Base-by-base conservation (phyloP, 2,888 invertebrate species). In the Prionchulus punctatus region DNA sequence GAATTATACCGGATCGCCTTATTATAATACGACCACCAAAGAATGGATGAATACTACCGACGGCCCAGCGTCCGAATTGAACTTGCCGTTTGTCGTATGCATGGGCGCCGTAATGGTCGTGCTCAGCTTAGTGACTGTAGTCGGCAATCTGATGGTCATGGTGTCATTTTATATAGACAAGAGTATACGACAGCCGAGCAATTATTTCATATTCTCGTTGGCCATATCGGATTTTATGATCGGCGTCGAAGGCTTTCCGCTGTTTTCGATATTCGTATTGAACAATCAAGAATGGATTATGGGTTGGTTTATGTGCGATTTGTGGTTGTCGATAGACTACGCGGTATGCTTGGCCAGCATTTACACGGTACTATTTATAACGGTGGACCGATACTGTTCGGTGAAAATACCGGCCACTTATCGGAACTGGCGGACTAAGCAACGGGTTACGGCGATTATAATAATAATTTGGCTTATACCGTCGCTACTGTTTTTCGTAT, bases 321-420 rank as follows among this genome's bases (percentile, higher is more conserved):
- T 98, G 55, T 98, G 98, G 98, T 80, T 98, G 4, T 91, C 94
- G 1, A 86, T 94, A 53, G 98, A 99, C 76, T 98, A 98, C 76
- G 96, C 96, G 25, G 96, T 96, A 30, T 98, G 98, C 71, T 79
- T 99, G 52, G 94, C 94, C 30, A 98, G 96, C 7, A 96, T 98
- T 73, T 99, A 98, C 74, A 99, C 98, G 0, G 98, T 99, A 21
- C 80, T 99, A 57, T 80, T 96, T 60, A 98, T 99, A 69, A 98
- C 98, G 30, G 88, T 96, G 61, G 98, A 99, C 75, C 81, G 98
- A 64, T 98, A 90, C 74, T 96, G 96, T 74, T 94, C 94, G 30
- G 96, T 98, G 3, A 94, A 91, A 77, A 92, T 94, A 63, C 94
- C 98, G 2, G 91, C 98, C 18, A 85, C 85, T 66, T 98, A 98